phyloP scores from a whole-genome alignment of 1,140 invertebrate species.

The Philopotamus ludificatus region DNA sequence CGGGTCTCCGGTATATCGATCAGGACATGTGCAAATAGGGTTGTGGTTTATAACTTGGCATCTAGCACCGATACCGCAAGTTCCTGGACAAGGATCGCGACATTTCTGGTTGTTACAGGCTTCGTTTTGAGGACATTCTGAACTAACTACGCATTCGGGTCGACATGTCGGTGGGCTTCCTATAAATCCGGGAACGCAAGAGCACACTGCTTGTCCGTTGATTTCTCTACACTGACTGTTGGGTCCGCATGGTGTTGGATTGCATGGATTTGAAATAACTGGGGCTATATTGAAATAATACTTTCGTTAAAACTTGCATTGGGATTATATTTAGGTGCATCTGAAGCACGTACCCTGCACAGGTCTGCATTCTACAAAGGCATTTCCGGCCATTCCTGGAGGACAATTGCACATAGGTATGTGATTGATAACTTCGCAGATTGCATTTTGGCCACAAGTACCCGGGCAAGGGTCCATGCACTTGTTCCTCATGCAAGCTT shows the following conservation, averaged over 20 bases:
- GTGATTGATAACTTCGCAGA: conserved; percentile 67
- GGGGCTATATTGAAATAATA: conserved; percentile 31
- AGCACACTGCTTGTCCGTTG: conserved; percentile 64
- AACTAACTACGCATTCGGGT: conserved; percentile 71
- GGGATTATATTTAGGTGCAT: conserved; percentile 37
- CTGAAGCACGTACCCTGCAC: conserved; percentile 52
- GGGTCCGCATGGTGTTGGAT: conserved; percentile 73
- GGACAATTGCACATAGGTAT: conserved; percentile 68
- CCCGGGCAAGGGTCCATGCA: conserved; percentile 71
- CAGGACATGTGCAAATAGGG: conserved; percentile 67
- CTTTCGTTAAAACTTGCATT: not conserved
- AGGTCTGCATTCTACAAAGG: conserved; percentile 61
- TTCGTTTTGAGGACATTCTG: conserved; percentile 66
- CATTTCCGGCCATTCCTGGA: conserved; percentile 60
- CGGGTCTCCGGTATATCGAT: conserved; percentile 72
- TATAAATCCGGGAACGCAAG: conserved; percentile 67
- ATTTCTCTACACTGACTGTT: conserved; percentile 69
- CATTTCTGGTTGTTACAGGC: conserved; percentile 73
- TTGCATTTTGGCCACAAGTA: conserved; percentile 65
- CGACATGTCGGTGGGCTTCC: conserved; percentile 72
- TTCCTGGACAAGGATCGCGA: conserved; percentile 69
- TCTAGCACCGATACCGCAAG: conserved; percentile 68
- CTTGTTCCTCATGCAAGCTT: conserved; percentile 72
- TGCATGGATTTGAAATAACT: conserved; percentile 60
- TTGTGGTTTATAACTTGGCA: conserved; percentile 72